Evolutionary conservation across 2,888 invertebrate species (phyloP).

Genomic region (Trichogramma evanescens): DNA sequence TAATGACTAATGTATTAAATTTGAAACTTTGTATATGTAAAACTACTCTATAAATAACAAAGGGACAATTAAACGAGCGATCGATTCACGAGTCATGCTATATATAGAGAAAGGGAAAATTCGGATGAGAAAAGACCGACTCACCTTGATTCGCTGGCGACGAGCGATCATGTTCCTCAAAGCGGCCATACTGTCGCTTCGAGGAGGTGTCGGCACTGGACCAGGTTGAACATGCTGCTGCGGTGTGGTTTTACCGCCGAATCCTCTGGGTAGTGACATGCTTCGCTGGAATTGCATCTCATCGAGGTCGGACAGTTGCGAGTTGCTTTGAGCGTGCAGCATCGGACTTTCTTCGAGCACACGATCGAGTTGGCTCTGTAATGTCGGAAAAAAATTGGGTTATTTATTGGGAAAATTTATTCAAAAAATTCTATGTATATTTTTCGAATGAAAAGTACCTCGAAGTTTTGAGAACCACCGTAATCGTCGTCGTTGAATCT

Average conservation of each 20-base stretch:
- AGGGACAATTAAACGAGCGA: not conserved
- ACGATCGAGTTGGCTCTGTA: constrained; percentile 33
- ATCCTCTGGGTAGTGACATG: constrained; percentile 47
- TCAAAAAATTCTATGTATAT: not conserved
- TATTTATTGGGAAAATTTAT: not conserved
- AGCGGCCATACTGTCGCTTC: constrained; percentile 46
- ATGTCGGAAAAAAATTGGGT: not conserved
- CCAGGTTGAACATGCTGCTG: constrained; percentile 31
- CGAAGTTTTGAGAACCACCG: constrained; percentile 35
- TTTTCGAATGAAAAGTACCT: constrained; percentile 24
- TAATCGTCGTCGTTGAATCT: constrained; percentile 36
- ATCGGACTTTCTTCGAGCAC: constrained; percentile 37
- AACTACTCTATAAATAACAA: too few species aligned
- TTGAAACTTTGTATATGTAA: not conserved
- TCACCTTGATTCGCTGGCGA: constrained; percentile 42
- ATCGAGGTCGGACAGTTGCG: constrained; percentile 36
- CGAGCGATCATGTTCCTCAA: constrained; percentile 43
- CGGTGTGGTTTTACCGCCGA: constrained; percentile 38
- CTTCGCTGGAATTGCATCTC: constrained; percentile 45
- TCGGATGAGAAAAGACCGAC: constrained; percentile 9
- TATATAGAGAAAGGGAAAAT: not conserved
- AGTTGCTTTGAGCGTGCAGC: constrained; percentile 37
- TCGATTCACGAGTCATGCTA: not conserved
- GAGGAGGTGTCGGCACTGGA: constrained; percentile 43
- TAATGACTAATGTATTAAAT: not conserved